Evolutionary conservation across 1,140 invertebrate genomes (phyloP), one percentile per base, ranked within the genome.

Genomic region (Caligus rogercresseyi): DNA sequence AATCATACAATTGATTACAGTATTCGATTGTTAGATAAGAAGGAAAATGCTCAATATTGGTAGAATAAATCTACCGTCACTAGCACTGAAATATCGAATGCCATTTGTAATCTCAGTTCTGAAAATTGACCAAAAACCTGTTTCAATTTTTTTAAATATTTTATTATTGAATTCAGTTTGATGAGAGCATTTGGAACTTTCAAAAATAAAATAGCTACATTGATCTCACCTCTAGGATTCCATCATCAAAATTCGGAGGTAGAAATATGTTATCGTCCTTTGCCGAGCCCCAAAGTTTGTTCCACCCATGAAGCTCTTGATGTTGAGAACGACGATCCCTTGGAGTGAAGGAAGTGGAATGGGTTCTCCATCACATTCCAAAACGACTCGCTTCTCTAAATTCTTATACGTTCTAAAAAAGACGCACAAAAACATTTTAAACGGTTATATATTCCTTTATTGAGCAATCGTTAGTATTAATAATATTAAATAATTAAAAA

Each of bases 261-360:
- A 90, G 73, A 69, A 92, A 93, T 15, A 87, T 77, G 67, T 90
- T 87, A 67, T 89, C 88, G 68, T 86, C 86, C 71, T 90, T 87
- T 3, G 82, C 84, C 1, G 86, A 87, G 64, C 91, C 92, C 93
- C 93, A 97, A 97, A 97, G 73, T 96, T 96, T n/a, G 90, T 92
- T 25, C 93, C 93, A 7, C 93, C 93, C 84, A 93, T 92, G 73
- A 95, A 97, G 70, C 89, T 87, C 69, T 13, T 71, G 74, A 98
- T 98, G 73, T 98, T 98, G 25, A 97, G 77, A 54, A 98, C 88
- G 15, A 96, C 92, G 68, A 97, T 95, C 15, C 92, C 93, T 75
- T 97, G 92, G 18, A 97, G 75, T 65, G 88, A 89, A 1, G 93
- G 93, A 21, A 93, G 73, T 0, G 89, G 88, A 67, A 94, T 91